Conservation (phyloP, 2,888 invertebrate genomes). For the Ecliptopera silaceata region DNA sequence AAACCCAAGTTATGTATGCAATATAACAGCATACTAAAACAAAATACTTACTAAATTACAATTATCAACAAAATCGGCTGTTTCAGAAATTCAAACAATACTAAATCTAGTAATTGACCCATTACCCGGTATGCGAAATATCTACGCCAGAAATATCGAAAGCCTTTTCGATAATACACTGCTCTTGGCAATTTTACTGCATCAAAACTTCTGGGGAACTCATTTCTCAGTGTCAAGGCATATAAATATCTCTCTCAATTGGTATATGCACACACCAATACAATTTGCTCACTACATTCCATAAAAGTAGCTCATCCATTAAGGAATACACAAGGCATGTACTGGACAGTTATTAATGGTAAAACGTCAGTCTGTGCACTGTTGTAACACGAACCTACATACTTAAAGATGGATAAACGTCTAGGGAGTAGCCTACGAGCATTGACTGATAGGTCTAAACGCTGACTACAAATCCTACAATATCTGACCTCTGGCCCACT, state of each 20-base stretch:
- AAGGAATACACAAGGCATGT: conserved; percentile 14
- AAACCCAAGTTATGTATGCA: too few relatives aligned
- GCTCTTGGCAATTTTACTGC: too few relatives aligned
- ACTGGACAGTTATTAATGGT: conserved; percentile 24
- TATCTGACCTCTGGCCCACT: neutral
- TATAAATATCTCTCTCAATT: conserved; percentile 4
- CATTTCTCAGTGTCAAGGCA: neutral
- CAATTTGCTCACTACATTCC: conserved; percentile 6
- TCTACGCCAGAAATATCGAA: too few relatives aligned
- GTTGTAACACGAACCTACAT: conserved; percentile 1
- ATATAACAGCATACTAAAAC: too few relatives aligned
- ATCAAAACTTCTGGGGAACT: conserved; percentile 1
- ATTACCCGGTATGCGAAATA: too few relatives aligned
- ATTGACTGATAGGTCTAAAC: conserved; percentile 19
- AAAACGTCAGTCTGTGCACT: conserved; percentile 12
- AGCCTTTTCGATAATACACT: too few relatives aligned
- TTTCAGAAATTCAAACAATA: too few relatives aligned
- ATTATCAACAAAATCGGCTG: too few relatives aligned
- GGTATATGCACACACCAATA: neutral
- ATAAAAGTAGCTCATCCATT: conserved; percentile 3
- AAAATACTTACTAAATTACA: too few relatives aligned
- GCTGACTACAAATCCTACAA: neutral
- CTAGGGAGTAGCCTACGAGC: conserved; percentile 27
- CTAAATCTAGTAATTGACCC: too few relatives aligned
- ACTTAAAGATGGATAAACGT: conserved; percentile 16